These are phyloP conservation scores for Panthera uncia DNA, from an alignment of 2,113 vertebrate species.

Conservation along the genomic window DNA sequence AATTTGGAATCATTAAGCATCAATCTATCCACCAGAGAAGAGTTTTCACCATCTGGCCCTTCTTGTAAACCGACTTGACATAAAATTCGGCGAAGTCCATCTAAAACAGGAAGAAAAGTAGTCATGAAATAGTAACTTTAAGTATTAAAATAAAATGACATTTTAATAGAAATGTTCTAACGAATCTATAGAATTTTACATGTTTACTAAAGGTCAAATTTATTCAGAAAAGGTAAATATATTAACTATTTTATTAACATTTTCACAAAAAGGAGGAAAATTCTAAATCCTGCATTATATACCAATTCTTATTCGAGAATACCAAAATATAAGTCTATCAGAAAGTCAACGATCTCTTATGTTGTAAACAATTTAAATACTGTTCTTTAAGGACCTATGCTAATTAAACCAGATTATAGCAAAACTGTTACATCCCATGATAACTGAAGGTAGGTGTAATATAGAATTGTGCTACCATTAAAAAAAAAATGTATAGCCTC, in stretches of 20 bases:
- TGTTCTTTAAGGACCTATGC: not conserved
- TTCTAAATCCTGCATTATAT: not conserved
- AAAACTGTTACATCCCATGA: not conserved
- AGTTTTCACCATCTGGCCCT: conserved; percentile 92
- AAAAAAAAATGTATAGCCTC: not conserved
- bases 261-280: conserved; percentile 29
- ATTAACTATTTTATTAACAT: conserved; percentile 42
- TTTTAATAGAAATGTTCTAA: conserved; percentile 25
- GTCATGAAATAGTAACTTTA: not conserved
- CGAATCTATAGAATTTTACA: not conserved
- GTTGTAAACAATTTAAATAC: not conserved
- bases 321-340: not conserved
- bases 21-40: conserved; percentile 93
- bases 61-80: conserved; percentile 96
- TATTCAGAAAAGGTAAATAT: conserved; percentile 24
- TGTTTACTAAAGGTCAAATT: not conserved
- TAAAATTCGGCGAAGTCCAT: conserved; percentile 93
- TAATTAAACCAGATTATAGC: not conserved
- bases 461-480: not conserved
- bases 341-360: not conserved
- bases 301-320: not conserved
- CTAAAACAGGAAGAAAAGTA: conserved; percentile 75
- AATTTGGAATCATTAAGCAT: conserved; percentile 98
- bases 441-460: not conserved
- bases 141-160: conserved; percentile 32